Evolutionary conservation across 2,888 invertebrate species (phyloP), one percentile per base, ranked within the genome.

Genomic region (Lamproptera curius): DNA sequence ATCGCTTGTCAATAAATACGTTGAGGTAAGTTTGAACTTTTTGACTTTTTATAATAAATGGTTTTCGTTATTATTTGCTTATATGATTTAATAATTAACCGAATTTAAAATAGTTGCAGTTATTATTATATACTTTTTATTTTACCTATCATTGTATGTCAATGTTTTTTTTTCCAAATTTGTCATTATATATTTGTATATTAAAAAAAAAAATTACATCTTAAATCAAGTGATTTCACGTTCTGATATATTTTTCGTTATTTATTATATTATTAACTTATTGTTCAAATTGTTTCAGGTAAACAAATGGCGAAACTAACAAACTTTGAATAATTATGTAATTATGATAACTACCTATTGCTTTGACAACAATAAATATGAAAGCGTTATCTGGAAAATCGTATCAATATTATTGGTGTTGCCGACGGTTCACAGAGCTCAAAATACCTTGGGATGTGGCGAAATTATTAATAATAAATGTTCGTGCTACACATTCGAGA

Each of bases 401-500:
- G 70, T 80, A 71, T 73, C 70, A 66, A 73, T 85, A 74, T 71
- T 85, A 61, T 66, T 84, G 73, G 73, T 81, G 70, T 62, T 84
- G 65, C 78, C 80, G 69, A 65, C 76, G 70, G 55, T 85, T 80
- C 63, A 76, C 73, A 79, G 85, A 85, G 80, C 85, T 79, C 71
- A 87, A 74, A 81, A 81, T 85, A 79, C 81, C 79, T 58, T 84
- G 80, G 83, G 73, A 71, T 95, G 95, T 78, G 93, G 94, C 52
- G 92, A 92, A 69, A 91, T 92, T 65, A 91, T 90, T 67, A 93
- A 91, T 79, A 92, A 93, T 57, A 93, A 93, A 71, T 97, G 97
- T 82, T 94, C 96, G 20, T 97, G 97, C 85, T 96, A 95, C 89
- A 93, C 94, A 75, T 95, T 96, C 79, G 95, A 96, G 82, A 95